Evolutionary conservation across 2,797 vertebrate species (phyloP).

Genomic region (Manis pentadactyla): DNA sequence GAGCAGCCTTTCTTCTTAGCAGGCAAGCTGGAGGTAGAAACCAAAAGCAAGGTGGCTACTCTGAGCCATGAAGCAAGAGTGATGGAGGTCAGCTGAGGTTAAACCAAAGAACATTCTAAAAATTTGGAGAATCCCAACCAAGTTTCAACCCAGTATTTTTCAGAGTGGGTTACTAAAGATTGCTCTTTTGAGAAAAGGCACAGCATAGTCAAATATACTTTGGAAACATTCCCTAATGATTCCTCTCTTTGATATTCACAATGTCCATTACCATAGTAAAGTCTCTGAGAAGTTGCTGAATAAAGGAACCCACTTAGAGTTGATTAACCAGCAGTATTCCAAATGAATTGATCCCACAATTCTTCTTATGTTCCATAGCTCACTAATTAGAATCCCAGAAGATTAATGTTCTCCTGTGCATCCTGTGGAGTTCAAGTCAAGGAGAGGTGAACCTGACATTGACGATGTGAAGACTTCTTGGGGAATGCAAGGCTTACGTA

Average conservation of each 20-base stretch:
- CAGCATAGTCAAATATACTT: background rate
- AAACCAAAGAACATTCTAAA: background rate
- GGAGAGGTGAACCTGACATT: background rate
- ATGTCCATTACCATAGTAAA: background rate
- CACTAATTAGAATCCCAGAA: background rate
- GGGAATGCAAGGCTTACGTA: background rate
- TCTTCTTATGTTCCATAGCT: background rate
- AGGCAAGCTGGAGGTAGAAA: slow-evolving; percentile 28
- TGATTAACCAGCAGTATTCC: background rate
- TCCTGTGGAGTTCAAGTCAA: background rate
- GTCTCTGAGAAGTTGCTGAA: background rate
- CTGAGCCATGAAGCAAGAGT: background rate
- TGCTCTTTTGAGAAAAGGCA: background rate
- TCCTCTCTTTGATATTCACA: background rate
- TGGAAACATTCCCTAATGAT: background rate
- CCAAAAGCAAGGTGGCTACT: background rate
- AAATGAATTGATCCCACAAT: background rate
- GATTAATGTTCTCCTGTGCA: background rate
- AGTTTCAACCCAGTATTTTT: background rate
- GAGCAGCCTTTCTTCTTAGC: slow-evolving; percentile 28
- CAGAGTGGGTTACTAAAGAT: background rate
- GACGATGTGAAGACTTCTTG: background rate
- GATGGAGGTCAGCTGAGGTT: background rate
- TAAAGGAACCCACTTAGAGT: slow-evolving; percentile 10
- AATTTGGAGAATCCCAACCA: background rate